Evolutionary conservation across 2,797 vertebrate genomes (phyloP), one percentile per base, ranked within the genome.

Genomic region (Labroides dimidiatus): DNA sequence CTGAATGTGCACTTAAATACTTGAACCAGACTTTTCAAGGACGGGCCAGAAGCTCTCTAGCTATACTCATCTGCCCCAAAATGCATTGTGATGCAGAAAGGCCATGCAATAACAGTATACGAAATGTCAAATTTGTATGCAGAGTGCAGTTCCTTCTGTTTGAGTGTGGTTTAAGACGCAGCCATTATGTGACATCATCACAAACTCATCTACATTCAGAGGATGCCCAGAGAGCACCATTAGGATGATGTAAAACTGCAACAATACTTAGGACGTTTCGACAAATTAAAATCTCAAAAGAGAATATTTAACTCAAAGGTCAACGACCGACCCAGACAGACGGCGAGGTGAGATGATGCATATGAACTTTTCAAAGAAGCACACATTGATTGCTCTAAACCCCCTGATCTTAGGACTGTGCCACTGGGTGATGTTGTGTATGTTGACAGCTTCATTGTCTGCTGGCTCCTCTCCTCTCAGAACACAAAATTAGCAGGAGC

Each of bases 401-500:
- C 49, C 37, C 41, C n/a, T 58, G 48, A 70, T 61, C 45, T 60
- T 19, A 30, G 52, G 27, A 47, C 62, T 84, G 68, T 37, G 55
- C 64, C 20, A 43, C 47, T 53, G 17, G 37, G 51, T 44, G 21
- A 19, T 21, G 64, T n/a, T 69, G 72, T 68, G 52, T 36, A 44
- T 36, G 55, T 49, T 54, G 64, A 53, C 33, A 20, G 69, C 39
- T 68, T 65, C 73, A 64, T 73, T 57, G 68, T 77, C 44, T 72
- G 52, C 44, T 17, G 30, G 48, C 57, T 67, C 63, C 59, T 16
- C 53, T 70, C 58, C 65, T n/a, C 11, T 48, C n/a, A 37, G 21
- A 72, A 68, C 30, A 69, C 75, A 78, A 63, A 82, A 84, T 77
- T 77, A 78, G 67, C 23, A 44, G 57, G 33, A 72, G 78, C 77